A percentile compares a stretch with the other conserved stretches of the same genome.
These are phyloP conservation scores for Diachasmimorpha longicaudata DNA, from an alignment of 1,140 invertebrate species.

Conservation along the genomic window DNA sequence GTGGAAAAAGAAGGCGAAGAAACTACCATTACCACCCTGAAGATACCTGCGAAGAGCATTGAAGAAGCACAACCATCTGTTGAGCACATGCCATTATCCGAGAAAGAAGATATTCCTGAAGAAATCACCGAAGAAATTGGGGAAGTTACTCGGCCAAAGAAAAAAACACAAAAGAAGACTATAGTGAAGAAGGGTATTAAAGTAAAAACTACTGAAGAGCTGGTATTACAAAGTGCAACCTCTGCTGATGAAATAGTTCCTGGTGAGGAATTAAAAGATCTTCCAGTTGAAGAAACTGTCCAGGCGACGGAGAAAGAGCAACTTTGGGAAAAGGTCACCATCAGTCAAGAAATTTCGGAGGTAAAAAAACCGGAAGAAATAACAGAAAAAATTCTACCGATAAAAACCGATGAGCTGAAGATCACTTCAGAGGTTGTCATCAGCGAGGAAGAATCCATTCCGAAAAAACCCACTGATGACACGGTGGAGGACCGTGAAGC, in stretches of 20 bases:
- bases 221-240: constrained; percentile 56
- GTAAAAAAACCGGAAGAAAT: constrained; percentile 33
- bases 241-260: constrained; percentile 32
- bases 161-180: constrained; percentile 33
- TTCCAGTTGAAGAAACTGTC: constrained; percentile 10
- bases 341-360: constrained; percentile 22
- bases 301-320: constrained; percentile 3
- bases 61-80: background rate
- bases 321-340: constrained; percentile 19
- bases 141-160: constrained; percentile 26
- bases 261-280: constrained; percentile 11
- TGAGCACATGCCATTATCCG: constrained; percentile 19
- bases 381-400: constrained; percentile 36
- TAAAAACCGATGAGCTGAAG: constrained; percentile 53
- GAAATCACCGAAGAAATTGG: constrained; percentile 29
- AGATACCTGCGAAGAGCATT: constrained; percentile 28
- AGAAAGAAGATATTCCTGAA: constrained; percentile 22
- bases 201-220: constrained; percentile 59
- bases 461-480: background rate
- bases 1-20: constrained; percentile 55
- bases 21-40: constrained; percentile 17
- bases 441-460: constrained; percentile 51
- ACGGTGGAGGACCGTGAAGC: background rate
- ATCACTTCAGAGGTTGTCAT: constrained; percentile 61
- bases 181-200: constrained; percentile 48